Evolutionary conservation across 2,797 vertebrate genomes (phyloP), one percentile per base, ranked within the genome.

Genomic region (Gymnocypris eckloni): DNA sequence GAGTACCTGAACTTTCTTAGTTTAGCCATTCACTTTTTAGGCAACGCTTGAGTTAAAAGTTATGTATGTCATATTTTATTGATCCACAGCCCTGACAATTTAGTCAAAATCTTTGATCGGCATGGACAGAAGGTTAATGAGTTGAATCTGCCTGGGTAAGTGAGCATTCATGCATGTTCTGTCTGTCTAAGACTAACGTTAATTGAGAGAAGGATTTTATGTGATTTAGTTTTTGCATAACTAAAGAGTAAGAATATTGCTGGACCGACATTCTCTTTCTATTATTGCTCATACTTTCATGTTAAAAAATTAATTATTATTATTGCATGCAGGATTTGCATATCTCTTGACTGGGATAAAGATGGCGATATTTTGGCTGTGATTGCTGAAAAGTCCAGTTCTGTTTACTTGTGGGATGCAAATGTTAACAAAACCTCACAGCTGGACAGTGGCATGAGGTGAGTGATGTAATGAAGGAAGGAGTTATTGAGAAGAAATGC

Each of bases 301-400:
- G 64, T 82, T 12, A 33, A 33, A 33, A 33, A 33, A 3, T 8
- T 20, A 18, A n/a, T 59, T n/a, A 43, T 43, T 43, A 43, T 43
- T 54, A 8, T 20, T 54, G 28, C 75, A 94, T 54, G 28, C 75
- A 94, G 94, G 20, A 92, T 92, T 70, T 99, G 96, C 91, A 90
- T 98, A 87, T 95, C 95, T 76, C 96, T 99, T 96, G 98, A 99
- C 90, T 99, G 98, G 98, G 97, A 99, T 93, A 99, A 98, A 90
- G 97, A 99, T 85, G 98, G 98, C 72, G 98, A 99, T 89, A 97
- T 95, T 81, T 91, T 99, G 91, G 98, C 98, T 43, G 93, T 98
- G 83, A 97, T 99, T 92, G 95, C 98, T 81, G 96, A 98, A 84
- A 99, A 98, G 92, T 98, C 97, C 67, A 97, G 95, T 90, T 93